Conservation (phyloP, 2,888 invertebrate genomes). For the Drosophila paramelanica region DNA sequence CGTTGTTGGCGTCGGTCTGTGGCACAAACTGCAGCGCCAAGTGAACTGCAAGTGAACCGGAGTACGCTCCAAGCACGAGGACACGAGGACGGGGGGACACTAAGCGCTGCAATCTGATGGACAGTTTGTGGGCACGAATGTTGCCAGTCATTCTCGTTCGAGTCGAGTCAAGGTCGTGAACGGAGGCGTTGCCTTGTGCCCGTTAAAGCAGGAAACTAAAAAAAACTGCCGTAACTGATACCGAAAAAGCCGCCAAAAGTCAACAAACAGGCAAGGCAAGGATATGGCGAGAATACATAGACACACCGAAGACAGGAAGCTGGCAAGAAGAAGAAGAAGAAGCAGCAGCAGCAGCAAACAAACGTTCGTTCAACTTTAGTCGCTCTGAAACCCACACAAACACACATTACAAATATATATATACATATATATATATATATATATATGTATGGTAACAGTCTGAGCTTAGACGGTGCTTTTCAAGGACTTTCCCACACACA, state of each 20-base stretch:
- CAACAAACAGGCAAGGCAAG: conserved; percentile 42
- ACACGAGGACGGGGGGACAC: conserved; percentile 17
- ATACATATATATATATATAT: conserved; percentile 6
- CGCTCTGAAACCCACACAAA: conserved; percentile 2
- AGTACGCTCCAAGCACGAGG: conserved; percentile 24
- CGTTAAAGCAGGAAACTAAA: conserved; percentile 31
- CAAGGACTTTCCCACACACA: conserved; percentile 65
- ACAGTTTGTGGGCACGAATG: conserved; percentile 19
- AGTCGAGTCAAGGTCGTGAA: conserved; percentile 58
- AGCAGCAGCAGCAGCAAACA: conserved; percentile 25
- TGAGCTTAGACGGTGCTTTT: conserved; percentile 70
- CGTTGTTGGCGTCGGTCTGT: neutral
- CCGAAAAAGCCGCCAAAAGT: conserved; percentile 56
- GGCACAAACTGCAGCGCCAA: conserved; percentile 25
- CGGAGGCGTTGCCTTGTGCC: conserved; percentile 14
- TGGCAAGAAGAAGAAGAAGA: conserved; percentile 15
- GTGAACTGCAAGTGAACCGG: conserved; percentile 12
- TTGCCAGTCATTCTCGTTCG: conserved; percentile 3
- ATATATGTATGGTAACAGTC: conserved; percentile 9
- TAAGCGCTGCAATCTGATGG: conserved; percentile 36
- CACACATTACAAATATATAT: conserved; percentile 19
- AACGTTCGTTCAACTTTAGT: conserved; percentile 70
- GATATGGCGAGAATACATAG: conserved; percentile 19
- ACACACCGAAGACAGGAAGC: conserved; percentile 29
- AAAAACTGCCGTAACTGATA: conserved; percentile 29